Base-by-base conservation (phyloP, 1,140 invertebrate genomes). In the Acromyrmex heyeri region DNA sequence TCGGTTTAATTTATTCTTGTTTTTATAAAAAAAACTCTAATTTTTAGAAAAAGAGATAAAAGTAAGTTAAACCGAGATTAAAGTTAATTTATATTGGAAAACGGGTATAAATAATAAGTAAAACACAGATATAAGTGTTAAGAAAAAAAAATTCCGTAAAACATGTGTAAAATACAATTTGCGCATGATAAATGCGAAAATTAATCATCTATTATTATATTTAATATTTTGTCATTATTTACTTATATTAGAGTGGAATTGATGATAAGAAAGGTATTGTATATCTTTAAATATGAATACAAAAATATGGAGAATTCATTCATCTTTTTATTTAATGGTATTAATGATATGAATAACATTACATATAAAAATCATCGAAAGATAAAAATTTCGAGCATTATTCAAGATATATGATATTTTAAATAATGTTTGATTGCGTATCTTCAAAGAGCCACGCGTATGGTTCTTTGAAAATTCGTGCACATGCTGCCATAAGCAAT, bases 271-370 rank as follows among this genome's bases (percentile, higher is more conserved):
- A 16, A 48, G 38, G 2, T 44, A 10, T 38, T 38, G 53, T 69
- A 44, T 34, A 34, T 16, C 14, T 67, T 34, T n/a, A n/a, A 57
- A 57, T 2, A 18, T 53, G 6, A 77, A 44, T 24, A 67, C 3
- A 27, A 79, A 16, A 72, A 34, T 3, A 70, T 44, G 1, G 21
- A 14, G 0, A 10, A 10, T 8, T 34, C 14, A 4, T 21, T 44
- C 0, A 48, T 18, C 0, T 53, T 34, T 75, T 75, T 75, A 75
- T 75, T 75, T 38, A 57, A 75, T 75, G 27, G 12, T 16, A 75
- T 53, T 67, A 67, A 67, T 67, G 10, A 67, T 67, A 21, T 67
- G 10, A 67, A 10, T 67, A 8, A 38, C 10, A 44, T 27, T 30
- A 14, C 0, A 3, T 72, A 72, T 53, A 72, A 72, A 72, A 72